A percentile compares a stretch with the other conserved stretches of the same genome.
Conservation (phyloP, 2,113 vertebrate genomes). For the Orthochromis malagaraziensis region DNA sequence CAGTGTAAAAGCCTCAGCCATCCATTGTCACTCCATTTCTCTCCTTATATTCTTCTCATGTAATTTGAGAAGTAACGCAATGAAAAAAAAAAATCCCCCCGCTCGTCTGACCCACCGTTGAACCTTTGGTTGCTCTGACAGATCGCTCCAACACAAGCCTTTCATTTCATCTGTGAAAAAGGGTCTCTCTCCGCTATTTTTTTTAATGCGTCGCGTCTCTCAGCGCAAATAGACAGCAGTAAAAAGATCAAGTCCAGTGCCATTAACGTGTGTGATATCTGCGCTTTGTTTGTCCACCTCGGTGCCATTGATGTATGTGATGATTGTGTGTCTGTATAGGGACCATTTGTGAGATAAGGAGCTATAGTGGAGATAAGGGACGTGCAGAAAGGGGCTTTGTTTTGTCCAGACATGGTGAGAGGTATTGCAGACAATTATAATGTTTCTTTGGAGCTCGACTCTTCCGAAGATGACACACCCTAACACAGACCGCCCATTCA, state of each 20-base stretch:
- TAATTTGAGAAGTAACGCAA: constrained; percentile 47
- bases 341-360: constrained; percentile 54
- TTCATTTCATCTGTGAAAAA: constrained; percentile 51
- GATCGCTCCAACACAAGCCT: constrained; percentile 54
- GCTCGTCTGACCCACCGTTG: constrained; percentile 58
- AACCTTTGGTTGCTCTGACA: constrained; percentile 64
- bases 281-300: constrained; percentile 30
- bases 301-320: constrained; percentile 43
- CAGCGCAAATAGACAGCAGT: constrained; percentile 43
- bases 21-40: neutral
- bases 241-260: constrained; percentile 57
- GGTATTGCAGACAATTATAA: constrained; percentile 18
- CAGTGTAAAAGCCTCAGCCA: neutral
- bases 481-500: neutral
- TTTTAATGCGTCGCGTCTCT: constrained; percentile 47
- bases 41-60: constrained; percentile 13
- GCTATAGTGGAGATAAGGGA: constrained; percentile 39
- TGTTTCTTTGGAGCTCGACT: constrained; percentile 29
- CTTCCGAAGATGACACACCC: neutral
- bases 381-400: constrained; percentile 37
- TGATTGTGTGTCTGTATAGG: constrained; percentile 43
- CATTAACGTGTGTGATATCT: constrained; percentile 32
- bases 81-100: constrained; percentile 4
- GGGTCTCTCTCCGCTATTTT: neutral
- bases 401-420: constrained; percentile 33